Evolutionary conservation across 2,888 invertebrate species (phyloP).

Genomic region (Euzetes globulus): DNA sequence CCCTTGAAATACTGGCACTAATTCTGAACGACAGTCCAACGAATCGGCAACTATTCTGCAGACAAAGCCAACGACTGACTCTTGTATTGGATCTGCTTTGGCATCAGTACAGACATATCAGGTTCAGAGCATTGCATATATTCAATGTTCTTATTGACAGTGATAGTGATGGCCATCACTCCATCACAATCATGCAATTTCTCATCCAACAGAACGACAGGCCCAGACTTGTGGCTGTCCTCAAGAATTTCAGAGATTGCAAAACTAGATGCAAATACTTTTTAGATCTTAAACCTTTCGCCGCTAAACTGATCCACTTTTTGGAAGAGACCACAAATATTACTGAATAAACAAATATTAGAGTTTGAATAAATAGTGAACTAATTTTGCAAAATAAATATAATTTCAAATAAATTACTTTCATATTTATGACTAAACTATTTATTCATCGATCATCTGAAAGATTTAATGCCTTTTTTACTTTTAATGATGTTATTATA

Average conservation of each 20-base stretch:
- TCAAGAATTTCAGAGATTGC: not conserved
- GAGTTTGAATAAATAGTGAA: not conserved
- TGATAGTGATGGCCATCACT: not conserved
- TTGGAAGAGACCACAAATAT: not conserved
- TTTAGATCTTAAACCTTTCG: constrained; percentile 13
- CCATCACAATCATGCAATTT: not conserved
- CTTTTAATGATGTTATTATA: no score
- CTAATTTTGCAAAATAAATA: no score
- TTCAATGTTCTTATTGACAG: constrained; percentile 7
- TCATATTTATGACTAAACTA: no score
- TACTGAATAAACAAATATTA: not conserved
- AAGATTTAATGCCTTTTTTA: no score
- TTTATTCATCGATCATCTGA: no score
- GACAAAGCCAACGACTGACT: not conserved
- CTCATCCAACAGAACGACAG: not conserved
- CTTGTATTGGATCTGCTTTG: not conserved
- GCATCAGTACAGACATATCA: not conserved
- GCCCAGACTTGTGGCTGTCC: not conserved
- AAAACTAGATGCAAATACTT: constrained; percentile 2
- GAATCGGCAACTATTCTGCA: not conserved
- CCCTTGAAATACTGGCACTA: constrained; percentile 25
- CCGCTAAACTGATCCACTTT: not conserved
- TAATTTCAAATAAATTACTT: no score
- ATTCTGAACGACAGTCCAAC: not conserved
- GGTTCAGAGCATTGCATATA: not conserved